Conservation (phyloP, 2,888 invertebrate species). For the Macrophya alboannulata region DNA sequence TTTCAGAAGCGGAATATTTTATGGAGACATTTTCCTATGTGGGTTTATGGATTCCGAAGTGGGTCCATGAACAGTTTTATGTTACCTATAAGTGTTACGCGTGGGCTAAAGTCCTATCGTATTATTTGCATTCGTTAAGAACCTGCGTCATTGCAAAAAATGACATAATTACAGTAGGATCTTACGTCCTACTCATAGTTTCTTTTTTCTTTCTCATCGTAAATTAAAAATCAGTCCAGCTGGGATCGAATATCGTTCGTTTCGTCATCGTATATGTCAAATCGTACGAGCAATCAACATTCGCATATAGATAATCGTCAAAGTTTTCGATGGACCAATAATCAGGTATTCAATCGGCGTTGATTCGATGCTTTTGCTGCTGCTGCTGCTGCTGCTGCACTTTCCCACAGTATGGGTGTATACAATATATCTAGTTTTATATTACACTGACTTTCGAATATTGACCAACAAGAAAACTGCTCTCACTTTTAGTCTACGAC, state of each 20-base stretch:
- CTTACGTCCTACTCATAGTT: slow-evolving; percentile 7
- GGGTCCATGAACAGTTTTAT: background rate
- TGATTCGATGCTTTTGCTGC: background rate
- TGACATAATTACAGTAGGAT: slow-evolving; percentile 32
- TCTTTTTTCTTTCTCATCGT: background rate
- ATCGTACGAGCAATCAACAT: too few species aligned
- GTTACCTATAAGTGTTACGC: background rate
- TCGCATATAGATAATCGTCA: background rate
- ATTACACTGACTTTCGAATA: slow-evolving; percentile 17
- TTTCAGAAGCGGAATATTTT: too few species aligned
- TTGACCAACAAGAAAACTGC: background rate
- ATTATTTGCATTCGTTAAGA: slow-evolving; percentile 24
- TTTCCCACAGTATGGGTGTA: slow-evolving; percentile 15
- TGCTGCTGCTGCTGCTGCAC: too few species aligned
- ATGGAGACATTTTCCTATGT: background rate
- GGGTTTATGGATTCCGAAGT: background rate
- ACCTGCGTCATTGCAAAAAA: slow-evolving; percentile 34
- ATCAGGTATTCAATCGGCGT: background rate
- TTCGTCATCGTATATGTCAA: background rate
- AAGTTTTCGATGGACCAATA: background rate
- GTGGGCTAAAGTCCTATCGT: slow-evolving; percentile 1
- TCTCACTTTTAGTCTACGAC: slow-evolving; percentile 5
- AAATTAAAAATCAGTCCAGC: background rate
- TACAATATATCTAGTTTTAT: background rate
- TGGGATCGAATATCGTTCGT: background rate